Percentiles rank a stretch among this genome's conserved stretches.
Conservation (phyloP, 1,140 invertebrate species). For the Ceratina calcarata region DNA sequence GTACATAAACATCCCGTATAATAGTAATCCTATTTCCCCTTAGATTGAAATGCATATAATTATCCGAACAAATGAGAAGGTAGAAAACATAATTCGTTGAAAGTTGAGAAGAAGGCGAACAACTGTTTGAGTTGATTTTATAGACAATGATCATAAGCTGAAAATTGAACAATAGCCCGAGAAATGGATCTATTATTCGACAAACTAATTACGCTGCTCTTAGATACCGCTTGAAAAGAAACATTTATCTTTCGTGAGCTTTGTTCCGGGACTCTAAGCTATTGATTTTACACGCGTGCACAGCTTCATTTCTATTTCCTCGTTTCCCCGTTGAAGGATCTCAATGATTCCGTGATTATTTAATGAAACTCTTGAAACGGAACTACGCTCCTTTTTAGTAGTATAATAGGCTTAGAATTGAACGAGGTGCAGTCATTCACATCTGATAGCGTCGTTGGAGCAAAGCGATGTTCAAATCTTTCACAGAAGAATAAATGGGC, state of each 20-base stretch:
- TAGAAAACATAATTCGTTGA: too few species aligned
- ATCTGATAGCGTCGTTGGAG: too few species aligned
- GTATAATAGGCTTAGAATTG: background rate
- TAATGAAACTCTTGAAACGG: background rate
- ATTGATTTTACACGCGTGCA: conserved; percentile 27
- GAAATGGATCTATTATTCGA: conserved; percentile 33
- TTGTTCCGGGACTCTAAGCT: background rate
- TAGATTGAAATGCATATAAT: too few species aligned
- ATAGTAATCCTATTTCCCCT: too few species aligned
- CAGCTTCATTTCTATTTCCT: background rate
- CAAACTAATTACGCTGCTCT: conserved; percentile 21
- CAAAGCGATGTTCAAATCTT: too few species aligned
- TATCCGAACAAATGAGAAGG: too few species aligned
- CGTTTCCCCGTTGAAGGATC: background rate
- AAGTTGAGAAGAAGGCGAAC: background rate
- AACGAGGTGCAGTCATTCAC: background rate
- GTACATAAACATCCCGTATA: too few species aligned
- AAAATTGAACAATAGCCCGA: background rate
- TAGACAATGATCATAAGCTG: conserved; percentile 21
- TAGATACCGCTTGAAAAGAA: conserved; percentile 10
- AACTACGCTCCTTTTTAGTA: background rate
- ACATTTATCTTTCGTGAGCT: conserved; percentile 24
- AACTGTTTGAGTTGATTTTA: background rate
- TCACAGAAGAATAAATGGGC: too few species aligned
- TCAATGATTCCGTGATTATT: conserved; percentile 12